Conservation (phyloP, 2,113 vertebrate species). For the Ranitomeya imitator region DNA sequence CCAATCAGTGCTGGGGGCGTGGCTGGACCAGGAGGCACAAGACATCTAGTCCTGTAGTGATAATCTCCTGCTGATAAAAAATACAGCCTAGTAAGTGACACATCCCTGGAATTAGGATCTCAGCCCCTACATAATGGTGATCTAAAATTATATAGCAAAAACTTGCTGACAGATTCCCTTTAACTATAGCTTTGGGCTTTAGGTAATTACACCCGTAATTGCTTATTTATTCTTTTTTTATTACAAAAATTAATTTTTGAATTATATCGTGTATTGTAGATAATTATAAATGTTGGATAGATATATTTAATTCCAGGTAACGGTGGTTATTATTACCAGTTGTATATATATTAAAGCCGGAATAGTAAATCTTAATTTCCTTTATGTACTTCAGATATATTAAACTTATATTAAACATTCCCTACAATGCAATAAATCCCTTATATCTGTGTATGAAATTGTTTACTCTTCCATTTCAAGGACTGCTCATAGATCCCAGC, state of each 20-base stretch:
- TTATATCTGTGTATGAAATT: neutral
- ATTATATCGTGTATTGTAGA: neutral
- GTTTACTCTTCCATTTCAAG: neutral
- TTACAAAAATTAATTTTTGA: neutral
- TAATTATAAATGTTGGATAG: neutral
- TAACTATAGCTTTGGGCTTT: neutral
- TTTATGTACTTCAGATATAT: neutral
- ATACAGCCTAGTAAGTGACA: too few species aligned
- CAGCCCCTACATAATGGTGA: too few species aligned
- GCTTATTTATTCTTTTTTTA: neutral
- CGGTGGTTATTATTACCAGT: neutral
- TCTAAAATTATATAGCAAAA: too few species aligned
- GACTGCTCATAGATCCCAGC: neutral
- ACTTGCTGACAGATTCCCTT: too few species aligned
- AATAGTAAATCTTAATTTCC: neutral
- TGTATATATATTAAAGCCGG: neutral
- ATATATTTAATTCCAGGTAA: conserved; percentile 1
- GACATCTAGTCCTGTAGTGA: too few species aligned
- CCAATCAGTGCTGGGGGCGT: too few species aligned
- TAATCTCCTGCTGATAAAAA: too few species aligned
- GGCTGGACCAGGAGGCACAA: too few species aligned
- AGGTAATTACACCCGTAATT: neutral
- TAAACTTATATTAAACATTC: neutral
- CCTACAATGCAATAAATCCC: neutral
- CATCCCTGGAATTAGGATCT: too few species aligned